Evolutionary conservation across 1,140 invertebrate genomes (phyloP), one percentile per base, ranked within the genome.

Genomic region (Pantala flavescens): DNA sequence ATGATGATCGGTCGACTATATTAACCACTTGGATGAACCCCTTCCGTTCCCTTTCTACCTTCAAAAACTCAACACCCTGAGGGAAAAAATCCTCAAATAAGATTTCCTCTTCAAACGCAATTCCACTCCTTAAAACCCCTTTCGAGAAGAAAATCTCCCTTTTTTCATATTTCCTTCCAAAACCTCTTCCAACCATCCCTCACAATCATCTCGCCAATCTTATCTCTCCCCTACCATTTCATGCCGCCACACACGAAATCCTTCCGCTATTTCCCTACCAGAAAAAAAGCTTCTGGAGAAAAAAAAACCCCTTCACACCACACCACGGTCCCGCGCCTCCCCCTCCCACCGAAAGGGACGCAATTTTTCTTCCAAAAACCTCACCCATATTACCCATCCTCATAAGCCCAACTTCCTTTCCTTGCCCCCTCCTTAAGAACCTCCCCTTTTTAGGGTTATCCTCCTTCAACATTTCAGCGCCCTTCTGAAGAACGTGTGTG

Each of bases 121-220:
- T 63, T 12, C 49, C 16, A 63, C 49, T 63, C 49, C 49, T 63
- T 63, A 63, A 63, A 63, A 63, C 49, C 49, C 49, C 49, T 63
- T 63, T 63, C 49, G 49, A 63, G 49, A 63, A 63, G 12, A 63
- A 7, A 3, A 3, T 63, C 12, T 63, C 49, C 49, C 49, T 63
- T 63, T 63, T 63, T 63, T 63, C 49, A 63, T 63, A 63, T 63
- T 63, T 63, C 49, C 49, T 63, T 63, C 49, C 49, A 63, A 63
- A 63, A 63, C n/a, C 49, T 12, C 49, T 63, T 36, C 28, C 28
- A 5, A 5, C 28, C 49, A 63, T 19, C 14, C 49, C 49, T 21
- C 49, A 63, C 49, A 63, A 63, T 63, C 49, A 63, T 21, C 49
- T 19, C 49, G 49, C 49, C 49, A 63, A 63, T 63, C 49, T 63